phyloP scores from a whole-genome alignment of 2,888 invertebrate genomes.

The Trachelus tabidus region DNA sequence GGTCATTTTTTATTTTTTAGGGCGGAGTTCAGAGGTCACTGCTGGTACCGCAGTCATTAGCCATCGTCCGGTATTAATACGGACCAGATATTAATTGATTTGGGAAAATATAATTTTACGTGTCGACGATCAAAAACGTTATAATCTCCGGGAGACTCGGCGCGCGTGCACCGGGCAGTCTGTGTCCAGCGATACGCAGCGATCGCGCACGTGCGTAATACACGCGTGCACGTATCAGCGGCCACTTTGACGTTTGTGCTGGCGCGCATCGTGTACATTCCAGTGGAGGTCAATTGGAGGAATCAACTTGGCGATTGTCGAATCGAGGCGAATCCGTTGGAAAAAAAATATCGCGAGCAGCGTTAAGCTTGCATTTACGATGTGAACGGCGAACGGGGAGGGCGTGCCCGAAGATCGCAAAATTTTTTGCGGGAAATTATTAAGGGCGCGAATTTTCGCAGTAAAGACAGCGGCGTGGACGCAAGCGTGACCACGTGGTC shows the following conservation, averaged over 20 bases:
- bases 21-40: background rate
- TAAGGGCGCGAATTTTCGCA: no score
- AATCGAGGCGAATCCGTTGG: background rate
- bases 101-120: slow-evolving; percentile 64
- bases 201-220: slow-evolving; percentile 18
- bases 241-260: background rate
- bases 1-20: slow-evolving; percentile 15
- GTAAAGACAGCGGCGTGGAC: no score
- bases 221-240: slow-evolving; percentile 9
- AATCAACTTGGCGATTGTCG: background rate
- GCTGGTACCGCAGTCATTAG: slow-evolving; percentile 49
- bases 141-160: slow-evolving; percentile 5
- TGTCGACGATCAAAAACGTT: slow-evolving; percentile 60
- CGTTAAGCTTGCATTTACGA: background rate
- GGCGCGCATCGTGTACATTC: background rate
- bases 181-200: slow-evolving; percentile 6
- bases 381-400: background rate
- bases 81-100: slow-evolving; percentile 63
- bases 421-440: no score
- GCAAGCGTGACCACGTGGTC: background rate
- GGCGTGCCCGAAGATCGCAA: no score
- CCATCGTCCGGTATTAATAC: slow-evolving; percentile 58
- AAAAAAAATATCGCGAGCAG: background rate
- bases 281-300: background rate
- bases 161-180: slow-evolving; percentile 7